Conservation (phyloP, 2,113 vertebrate species). For the Sula dactylatra region DNA sequence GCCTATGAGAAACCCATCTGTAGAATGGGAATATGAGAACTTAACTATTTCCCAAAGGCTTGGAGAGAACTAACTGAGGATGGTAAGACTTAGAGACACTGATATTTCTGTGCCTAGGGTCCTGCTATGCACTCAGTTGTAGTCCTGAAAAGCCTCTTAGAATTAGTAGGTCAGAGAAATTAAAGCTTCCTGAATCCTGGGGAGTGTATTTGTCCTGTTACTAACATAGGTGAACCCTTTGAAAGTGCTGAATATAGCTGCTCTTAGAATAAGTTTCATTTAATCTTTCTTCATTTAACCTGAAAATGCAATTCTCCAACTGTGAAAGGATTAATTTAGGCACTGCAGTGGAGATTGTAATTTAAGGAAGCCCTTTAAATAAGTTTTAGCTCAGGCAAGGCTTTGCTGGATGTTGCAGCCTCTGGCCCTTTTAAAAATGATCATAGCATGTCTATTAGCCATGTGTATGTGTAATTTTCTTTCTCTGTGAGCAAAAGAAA, state of each 20-base stretch:
- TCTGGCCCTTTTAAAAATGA: neutral
- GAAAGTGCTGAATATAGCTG: neutral
- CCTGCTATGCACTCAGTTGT: neutral
- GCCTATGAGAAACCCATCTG: neutral
- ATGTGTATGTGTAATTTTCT: neutral
- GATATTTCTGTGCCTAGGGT: neutral
- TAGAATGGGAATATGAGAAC: neutral
- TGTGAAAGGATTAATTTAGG: neutral
- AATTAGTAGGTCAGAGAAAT: neutral
- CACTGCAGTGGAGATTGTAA: neutral
- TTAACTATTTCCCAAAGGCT: neutral
- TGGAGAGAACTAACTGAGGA: neutral
- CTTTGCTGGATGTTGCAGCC: neutral
- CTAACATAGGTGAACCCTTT: neutral
- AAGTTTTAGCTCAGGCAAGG: neutral
- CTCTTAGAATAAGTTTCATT: neutral
- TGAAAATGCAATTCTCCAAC: neutral
- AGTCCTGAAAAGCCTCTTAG: neutral
- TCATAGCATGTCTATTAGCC: neutral
- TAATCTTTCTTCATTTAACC: neutral
- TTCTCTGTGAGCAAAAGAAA: neutral
- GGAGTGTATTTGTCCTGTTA: neutral
- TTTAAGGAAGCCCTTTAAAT: neutral
- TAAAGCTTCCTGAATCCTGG: neutral
- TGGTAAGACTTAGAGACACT: neutral